These are phyloP conservation scores for Pterocles gutturalis DNA, from an alignment of 2,113 vertebrate species.

Conservation along the genomic window DNA sequence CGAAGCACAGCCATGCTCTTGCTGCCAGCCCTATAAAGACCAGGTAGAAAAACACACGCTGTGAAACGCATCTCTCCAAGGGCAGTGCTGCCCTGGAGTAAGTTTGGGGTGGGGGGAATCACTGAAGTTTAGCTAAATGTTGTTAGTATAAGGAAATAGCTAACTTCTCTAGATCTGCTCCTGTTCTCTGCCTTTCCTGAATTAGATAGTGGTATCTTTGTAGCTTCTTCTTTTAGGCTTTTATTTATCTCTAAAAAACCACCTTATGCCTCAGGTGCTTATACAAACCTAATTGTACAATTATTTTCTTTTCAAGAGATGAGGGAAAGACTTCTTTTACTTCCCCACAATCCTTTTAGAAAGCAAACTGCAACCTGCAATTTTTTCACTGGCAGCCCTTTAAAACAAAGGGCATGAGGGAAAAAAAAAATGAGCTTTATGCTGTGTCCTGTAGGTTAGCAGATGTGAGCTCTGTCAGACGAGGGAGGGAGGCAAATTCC, in stretches of 20 bases:
- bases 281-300: background rate
- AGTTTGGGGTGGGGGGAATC: background rate
- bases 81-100: background rate
- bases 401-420: conserved; percentile 14
- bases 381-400: conserved; percentile 41
- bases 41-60: background rate
- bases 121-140: background rate
- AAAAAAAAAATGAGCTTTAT: background rate
- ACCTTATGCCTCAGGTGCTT: conserved; percentile 14
- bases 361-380: background rate
- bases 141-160: background rate
- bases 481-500: no score
- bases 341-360: background rate
- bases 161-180: conserved; percentile 14
- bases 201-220: background rate
- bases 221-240: background rate
- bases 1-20: background rate
- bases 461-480: no score
- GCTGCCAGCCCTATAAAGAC: background rate
- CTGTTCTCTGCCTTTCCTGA: background rate
- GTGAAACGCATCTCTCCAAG: background rate
- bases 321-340: background rate
- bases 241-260: conserved; percentile 32
- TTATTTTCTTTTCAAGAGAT: background rate
- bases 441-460: no score